Evolutionary conservation across 2,113 vertebrate genomes (phyloP).

Genomic region (Sinocyclocheilus anshuiensis): DNA sequence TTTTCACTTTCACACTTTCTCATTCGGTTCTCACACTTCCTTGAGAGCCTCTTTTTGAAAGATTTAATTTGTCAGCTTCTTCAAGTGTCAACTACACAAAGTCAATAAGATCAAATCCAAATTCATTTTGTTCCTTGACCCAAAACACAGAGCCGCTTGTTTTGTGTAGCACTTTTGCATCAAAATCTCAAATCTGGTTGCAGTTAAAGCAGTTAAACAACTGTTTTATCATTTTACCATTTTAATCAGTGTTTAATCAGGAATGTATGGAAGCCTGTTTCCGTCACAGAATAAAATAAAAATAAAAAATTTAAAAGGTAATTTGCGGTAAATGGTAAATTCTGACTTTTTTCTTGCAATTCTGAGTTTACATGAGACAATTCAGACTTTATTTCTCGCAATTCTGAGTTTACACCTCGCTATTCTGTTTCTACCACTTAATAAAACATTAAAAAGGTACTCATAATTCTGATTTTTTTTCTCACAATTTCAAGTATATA

Average conservation of each 20-base stretch:
- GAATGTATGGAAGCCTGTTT: background rate
- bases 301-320: too few relatives aligned
- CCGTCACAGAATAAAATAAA: too few relatives aligned
- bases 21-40: background rate
- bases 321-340: too few relatives aligned
- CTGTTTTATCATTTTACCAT: background rate
- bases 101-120: background rate
- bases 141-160: background rate
- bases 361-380: too few relatives aligned
- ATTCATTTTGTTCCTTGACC: constrained; percentile 22
- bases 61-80: constrained; percentile 3
- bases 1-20: constrained; percentile 6
- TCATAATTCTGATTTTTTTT: too few relatives aligned
- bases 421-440: too few relatives aligned
- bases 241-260: background rate
- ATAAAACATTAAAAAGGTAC: too few relatives aligned
- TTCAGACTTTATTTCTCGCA: too few relatives aligned
- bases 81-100: background rate
- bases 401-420: too few relatives aligned
- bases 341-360: too few relatives aligned
- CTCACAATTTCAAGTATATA: too few relatives aligned
- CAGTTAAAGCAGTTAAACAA: background rate
- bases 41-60: background rate
- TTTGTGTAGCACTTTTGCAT: background rate
- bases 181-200: background rate